Conservation (phyloP, 1,140 invertebrate species). For the Batillaria attramentaria region DNA sequence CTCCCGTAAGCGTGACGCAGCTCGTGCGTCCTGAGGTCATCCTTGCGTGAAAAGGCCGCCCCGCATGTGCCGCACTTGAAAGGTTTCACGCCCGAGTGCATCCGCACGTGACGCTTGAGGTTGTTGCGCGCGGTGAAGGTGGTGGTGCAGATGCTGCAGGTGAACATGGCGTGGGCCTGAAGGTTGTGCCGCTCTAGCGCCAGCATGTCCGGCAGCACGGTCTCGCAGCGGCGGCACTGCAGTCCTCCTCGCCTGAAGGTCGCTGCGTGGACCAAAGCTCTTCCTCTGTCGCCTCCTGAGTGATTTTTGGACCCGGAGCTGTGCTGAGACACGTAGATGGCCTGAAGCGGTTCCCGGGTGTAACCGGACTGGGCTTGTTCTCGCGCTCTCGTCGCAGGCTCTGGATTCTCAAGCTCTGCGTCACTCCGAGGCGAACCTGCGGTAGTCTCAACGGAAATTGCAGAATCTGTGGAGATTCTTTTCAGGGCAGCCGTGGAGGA, state of each 20-base stretch:
- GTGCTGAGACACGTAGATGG: no score
- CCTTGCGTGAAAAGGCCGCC: slow-evolving; percentile 79
- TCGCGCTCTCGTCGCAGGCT: no score
- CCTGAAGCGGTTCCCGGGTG: no score
- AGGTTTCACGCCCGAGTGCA: slow-evolving; percentile 66
- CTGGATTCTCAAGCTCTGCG: no score
- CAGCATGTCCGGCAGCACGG: slow-evolving; percentile 38
- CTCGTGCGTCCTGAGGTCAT: slow-evolving; percentile 78
- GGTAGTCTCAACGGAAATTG: no score
- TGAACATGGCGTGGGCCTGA: slow-evolving; percentile 51
- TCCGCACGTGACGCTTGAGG: slow-evolving; percentile 89
- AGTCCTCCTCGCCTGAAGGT: slow-evolving; percentile 35
- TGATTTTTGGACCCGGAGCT: not conserved
- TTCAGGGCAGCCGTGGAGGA: no score
- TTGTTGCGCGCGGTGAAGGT: slow-evolving; percentile 71
- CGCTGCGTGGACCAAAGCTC: not conserved
- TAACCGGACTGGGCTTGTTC: no score
- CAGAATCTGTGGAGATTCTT: no score
- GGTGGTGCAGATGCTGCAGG: slow-evolving; percentile 55
- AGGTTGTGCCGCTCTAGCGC: slow-evolving; percentile 57
- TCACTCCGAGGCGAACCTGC: no score
- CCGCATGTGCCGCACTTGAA: slow-evolving; percentile 78
- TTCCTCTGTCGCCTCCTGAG: not conserved
- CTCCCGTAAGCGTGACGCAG: slow-evolving; percentile 73
- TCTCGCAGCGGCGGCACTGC: slow-evolving; percentile 52